These are phyloP conservation scores for Pygoscelis adeliae DNA, from an alignment of 2,113 vertebrate genomes.

Conservation along the genomic window DNA sequence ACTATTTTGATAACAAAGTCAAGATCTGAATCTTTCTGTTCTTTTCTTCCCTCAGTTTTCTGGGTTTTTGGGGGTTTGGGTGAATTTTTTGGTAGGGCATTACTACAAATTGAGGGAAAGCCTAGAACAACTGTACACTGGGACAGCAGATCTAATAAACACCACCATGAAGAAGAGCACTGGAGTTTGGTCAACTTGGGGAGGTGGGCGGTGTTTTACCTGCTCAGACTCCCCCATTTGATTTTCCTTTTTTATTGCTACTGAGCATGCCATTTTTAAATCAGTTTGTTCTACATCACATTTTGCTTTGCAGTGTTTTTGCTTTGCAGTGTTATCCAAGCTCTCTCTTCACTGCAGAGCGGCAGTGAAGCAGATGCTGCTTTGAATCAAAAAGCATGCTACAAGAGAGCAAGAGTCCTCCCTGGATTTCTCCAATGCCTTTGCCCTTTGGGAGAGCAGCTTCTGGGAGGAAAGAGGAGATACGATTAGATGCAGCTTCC, in stretches of 20 bases:
- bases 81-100: neutral
- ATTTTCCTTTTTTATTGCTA: slow-evolving; percentile 14
- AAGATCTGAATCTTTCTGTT: neutral
- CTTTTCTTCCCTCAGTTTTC: neutral
- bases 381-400: neutral
- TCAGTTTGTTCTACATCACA: slow-evolving; percentile 17
- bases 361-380: neutral
- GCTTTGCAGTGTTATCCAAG: neutral
- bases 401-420: neutral
- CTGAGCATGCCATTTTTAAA: slow-evolving; percentile 36
- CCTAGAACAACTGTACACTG: neutral
- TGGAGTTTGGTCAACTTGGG: slow-evolving; percentile 26
- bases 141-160: neutral
- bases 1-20: neutral
- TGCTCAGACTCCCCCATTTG: neutral
- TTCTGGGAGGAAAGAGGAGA: neutral
- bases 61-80: neutral
- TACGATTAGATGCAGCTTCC: neutral
- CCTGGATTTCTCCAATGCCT: neutral
- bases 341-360: neutral
- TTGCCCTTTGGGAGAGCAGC: neutral
- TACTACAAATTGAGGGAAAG: neutral
- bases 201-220: neutral
- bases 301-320: slow-evolving; percentile 9
- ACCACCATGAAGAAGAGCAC: neutral